These are phyloP conservation scores for Heterodera filipjevi DNA, from an alignment of 2,888 invertebrate species.

Conservation along the genomic window DNA sequence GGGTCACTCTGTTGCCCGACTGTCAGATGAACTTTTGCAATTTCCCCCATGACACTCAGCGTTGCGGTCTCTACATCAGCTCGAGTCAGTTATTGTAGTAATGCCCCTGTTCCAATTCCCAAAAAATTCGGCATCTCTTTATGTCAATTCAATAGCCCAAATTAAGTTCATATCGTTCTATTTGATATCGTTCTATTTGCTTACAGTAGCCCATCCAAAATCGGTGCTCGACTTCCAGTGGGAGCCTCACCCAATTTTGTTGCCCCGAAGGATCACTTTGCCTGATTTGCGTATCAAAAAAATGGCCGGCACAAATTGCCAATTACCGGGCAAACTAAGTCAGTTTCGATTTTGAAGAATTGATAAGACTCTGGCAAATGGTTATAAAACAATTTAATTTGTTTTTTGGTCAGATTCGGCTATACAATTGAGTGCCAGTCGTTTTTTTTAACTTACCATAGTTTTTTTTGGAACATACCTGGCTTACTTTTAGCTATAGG, in stretches of 20 bases:
- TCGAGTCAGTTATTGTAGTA: constrained; percentile 45
- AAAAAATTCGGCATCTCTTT: background rate
- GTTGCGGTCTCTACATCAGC: constrained; percentile 55
- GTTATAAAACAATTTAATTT: too few relatives aligned
- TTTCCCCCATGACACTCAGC: constrained; percentile 62
- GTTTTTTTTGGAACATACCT: too few relatives aligned
- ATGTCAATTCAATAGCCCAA: background rate
- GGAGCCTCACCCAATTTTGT: constrained; percentile 52
- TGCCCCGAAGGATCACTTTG: constrained; percentile 48
- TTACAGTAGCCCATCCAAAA: constrained; percentile 61
- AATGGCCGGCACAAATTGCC: constrained; percentile 51
- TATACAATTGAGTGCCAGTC: too few relatives aligned
- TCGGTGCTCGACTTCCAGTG: constrained; percentile 56
- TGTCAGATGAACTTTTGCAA: constrained; percentile 64
- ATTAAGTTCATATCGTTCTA: background rate
- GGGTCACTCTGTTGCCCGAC: constrained; percentile 58
- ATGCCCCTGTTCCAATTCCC: background rate
- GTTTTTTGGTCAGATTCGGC: too few relatives aligned
- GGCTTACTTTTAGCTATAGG: too few relatives aligned
- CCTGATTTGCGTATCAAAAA: constrained; percentile 58
- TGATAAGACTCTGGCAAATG: too few relatives aligned
- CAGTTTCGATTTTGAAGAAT: constrained; percentile 21
- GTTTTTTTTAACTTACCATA: too few relatives aligned
- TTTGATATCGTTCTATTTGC: background rate
- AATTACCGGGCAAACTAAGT: constrained; percentile 57